Conservation (phyloP, 2,113 vertebrate genomes). For the Rhinolophus ferrumequinum region DNA sequence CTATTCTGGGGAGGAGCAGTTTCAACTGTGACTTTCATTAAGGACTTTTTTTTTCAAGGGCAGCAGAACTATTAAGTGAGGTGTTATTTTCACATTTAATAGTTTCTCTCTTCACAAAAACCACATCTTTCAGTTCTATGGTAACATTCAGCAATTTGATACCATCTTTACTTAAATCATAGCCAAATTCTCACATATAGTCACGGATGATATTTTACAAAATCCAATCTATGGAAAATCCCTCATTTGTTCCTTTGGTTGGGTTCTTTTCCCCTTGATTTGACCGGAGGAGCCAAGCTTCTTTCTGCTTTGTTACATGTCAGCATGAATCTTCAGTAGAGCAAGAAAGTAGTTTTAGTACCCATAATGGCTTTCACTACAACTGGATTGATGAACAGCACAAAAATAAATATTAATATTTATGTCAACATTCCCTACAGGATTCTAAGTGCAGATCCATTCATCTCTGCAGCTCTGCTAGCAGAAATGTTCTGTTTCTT, state of each 20-base stretch:
- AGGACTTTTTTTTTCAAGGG: neutral
- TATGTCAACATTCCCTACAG: neutral
- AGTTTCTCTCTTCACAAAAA: conserved; percentile 38
- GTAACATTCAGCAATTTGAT: conserved; percentile 72
- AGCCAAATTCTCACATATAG: conserved; percentile 62
- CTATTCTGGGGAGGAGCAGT: neutral
- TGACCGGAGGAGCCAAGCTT: conserved; percentile 72
- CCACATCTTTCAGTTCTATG: conserved; percentile 44
- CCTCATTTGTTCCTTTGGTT: conserved; percentile 79
- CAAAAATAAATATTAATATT: conserved; percentile 70
- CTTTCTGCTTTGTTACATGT: conserved; percentile 68
- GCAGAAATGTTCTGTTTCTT: neutral
- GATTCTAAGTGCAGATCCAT: neutral
- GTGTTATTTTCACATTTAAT: conserved; percentile 51
- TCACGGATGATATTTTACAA: conserved; percentile 81
- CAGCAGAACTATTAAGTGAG: neutral
- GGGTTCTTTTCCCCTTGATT: conserved; percentile 65
- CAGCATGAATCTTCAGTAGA: conserved; percentile 74
- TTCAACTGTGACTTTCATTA: neutral
- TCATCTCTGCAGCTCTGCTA: neutral
- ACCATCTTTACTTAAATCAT: conserved; percentile 51
- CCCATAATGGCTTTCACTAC: conserved; percentile 74
- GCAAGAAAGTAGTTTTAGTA: conserved; percentile 79
- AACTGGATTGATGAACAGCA: conserved; percentile 60
- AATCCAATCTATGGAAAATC: conserved; percentile 83